phyloP scores from a whole-genome alignment of 2,888 invertebrate species.

The Oithona nana region DNA sequence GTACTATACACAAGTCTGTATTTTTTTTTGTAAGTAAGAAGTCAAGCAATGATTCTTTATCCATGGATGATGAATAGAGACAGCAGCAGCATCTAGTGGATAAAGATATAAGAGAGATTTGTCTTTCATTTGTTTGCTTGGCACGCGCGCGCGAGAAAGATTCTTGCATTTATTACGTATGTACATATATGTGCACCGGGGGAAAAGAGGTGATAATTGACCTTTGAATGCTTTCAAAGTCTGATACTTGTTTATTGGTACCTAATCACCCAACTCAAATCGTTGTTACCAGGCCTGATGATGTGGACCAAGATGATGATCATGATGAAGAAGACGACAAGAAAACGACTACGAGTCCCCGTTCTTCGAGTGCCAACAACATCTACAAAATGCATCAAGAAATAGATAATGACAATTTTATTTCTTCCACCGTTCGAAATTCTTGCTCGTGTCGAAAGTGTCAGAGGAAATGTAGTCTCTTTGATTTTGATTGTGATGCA shows the following conservation, averaged over 20 bases:
- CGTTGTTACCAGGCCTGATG: background rate
- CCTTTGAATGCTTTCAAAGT: background rate
- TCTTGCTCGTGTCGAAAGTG: slow-evolving; percentile 10
- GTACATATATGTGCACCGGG: too few relatives aligned
- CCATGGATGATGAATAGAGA: too few relatives aligned
- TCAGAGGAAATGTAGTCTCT: slow-evolving; percentile 13
- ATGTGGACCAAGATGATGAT: background rate
- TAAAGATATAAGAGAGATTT: too few relatives aligned
- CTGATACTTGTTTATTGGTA: background rate
- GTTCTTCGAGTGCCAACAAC: background rate
- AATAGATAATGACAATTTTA: background rate
- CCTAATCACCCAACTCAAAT: background rate
- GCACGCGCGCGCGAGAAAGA: too few relatives aligned
- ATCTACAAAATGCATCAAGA: background rate
- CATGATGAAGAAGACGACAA: background rate
- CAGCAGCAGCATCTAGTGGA: too few relatives aligned
- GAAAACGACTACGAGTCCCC: background rate
- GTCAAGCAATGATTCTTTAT: too few relatives aligned
- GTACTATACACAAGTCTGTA: too few relatives aligned
- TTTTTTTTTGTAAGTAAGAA: too few relatives aligned
- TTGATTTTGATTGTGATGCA: slow-evolving; percentile 11
- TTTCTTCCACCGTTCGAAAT: background rate
- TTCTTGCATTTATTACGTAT: too few relatives aligned
- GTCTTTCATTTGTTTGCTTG: too few relatives aligned
- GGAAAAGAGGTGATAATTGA: background rate